Base-by-base conservation (phyloP, 2,888 invertebrate genomes). In the Apocheima hispidaria region DNA sequence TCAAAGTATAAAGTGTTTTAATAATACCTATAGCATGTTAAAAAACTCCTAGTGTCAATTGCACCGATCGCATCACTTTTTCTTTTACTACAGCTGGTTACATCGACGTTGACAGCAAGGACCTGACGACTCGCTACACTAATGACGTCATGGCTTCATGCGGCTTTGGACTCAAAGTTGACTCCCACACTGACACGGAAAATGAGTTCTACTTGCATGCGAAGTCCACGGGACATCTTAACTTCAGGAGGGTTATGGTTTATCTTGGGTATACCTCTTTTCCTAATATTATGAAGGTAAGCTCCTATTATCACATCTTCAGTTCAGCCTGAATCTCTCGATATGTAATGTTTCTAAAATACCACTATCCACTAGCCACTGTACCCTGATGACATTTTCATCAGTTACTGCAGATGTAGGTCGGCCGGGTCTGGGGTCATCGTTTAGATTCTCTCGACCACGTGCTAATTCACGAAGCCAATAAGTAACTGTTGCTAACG, bases 191-290 rank as follows among this genome's bases (percentile, higher is more conserved):
- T 20, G 83, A 94, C 1, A 81, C 93, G 0, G 74, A 93, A 0
- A 94, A 94, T 65, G 82, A 90, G 38, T 94, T 95, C 74, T 94
- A 92, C 69, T 50, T 72, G 41, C 90, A 88, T 84, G 94, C 93
- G 9, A 90, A 89, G 66, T 74, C 78, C n/a, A 72, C 86, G 1
- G 87, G 93, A 0, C 82, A 80, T 21, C 89, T 93, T 49, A 74
- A 71, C 0, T 72, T 78, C 10, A 55, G 49, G 2, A 65, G 68
- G 38, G 46, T 79, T 9, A 12, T 82, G 1, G 63, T 75, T 12
- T 71, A 76, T 6, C 60, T 83, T 4, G 48, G 73, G 1, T 73
- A 69, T 26, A 35, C 62, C 5, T 60, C 67, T 0, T 72, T 73
- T 35, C 80, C 74, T n/a, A 14, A 9, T 5, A 7, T 76, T 4